phyloP scores from a whole-genome alignment of 2,888 invertebrate species.

The Sarcophaga caerulescens region DNA sequence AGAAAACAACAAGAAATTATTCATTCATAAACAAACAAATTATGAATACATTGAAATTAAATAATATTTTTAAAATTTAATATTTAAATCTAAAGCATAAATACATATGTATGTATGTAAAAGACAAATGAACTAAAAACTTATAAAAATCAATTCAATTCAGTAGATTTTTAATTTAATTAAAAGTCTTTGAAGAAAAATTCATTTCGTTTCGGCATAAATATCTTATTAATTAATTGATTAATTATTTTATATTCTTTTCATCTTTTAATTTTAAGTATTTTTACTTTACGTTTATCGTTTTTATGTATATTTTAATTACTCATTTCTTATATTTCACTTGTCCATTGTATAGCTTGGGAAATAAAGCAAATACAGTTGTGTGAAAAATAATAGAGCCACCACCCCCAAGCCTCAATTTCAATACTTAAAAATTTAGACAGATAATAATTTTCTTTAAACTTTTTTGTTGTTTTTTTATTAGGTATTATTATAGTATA shows the following conservation, averaged over 20 bases:
- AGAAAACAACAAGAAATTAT: constrained; percentile 1
- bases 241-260: constrained; percentile 36
- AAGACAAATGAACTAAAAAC: constrained; percentile 7
- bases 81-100: background rate
- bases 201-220: background rate
- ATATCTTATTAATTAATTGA: background rate
- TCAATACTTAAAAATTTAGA: no score
- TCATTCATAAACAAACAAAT: constrained; percentile 10
- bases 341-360: no score
- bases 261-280: no score
- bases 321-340: background rate
- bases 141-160: background rate
- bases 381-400: no score
- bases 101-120: background rate
- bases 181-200: constrained; percentile 33
- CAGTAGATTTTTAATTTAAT: constrained; percentile 55
- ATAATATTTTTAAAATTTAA: constrained; percentile 27
- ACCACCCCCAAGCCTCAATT: no score
- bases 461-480: no score
- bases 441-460: no score
- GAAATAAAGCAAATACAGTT: no score
- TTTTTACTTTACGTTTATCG: constrained; percentile 41
- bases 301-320: constrained; percentile 40
- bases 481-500: no score
- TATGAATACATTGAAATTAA: background rate